Evolutionary conservation across 1,140 invertebrate species (phyloP).

Genomic region (Aphaenogaster rudis): DNA sequence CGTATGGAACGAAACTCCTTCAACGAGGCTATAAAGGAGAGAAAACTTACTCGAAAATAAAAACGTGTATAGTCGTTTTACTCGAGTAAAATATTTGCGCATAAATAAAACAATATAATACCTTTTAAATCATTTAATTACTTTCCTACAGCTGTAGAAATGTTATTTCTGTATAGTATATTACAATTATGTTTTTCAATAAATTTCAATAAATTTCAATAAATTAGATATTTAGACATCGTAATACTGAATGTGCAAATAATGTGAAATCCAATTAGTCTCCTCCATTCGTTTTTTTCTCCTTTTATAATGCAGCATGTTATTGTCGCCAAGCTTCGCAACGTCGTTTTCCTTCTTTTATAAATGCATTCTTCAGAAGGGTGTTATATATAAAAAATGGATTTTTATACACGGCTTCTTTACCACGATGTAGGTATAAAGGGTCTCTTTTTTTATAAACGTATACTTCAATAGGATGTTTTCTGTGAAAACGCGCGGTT

Average conservation of each 20-base stretch:
- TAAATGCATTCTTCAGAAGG: conserved; percentile 34
- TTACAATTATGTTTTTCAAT: background rate
- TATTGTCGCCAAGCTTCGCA: conserved; percentile 2
- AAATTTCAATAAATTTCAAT: background rate
- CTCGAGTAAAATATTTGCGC: background rate
- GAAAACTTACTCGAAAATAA: background rate
- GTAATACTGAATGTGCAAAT: conserved; percentile 12
- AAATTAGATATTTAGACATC: background rate
- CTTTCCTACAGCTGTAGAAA: background rate
- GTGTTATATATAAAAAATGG: background rate
- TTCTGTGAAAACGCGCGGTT: background rate
- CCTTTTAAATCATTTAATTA: conserved; percentile 4
- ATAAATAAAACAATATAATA: background rate
- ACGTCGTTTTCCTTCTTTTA: background rate
- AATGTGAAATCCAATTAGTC: background rate
- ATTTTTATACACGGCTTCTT: conserved; percentile 41
- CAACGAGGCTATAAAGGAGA: background rate
- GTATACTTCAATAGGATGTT: background rate
- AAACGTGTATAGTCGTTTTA: background rate
- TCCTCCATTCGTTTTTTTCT: background rate
- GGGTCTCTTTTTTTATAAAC: conserved; percentile 36
- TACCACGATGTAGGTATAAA: background rate
- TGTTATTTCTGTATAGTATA: background rate
- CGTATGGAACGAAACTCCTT: background rate
- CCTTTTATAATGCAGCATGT: background rate